A percentile compares a stretch with the other conserved stretches of the same genome.
Conservation (phyloP, 92 coral and sea anemone genomes). For the Plumapathes pennacea region DNA sequence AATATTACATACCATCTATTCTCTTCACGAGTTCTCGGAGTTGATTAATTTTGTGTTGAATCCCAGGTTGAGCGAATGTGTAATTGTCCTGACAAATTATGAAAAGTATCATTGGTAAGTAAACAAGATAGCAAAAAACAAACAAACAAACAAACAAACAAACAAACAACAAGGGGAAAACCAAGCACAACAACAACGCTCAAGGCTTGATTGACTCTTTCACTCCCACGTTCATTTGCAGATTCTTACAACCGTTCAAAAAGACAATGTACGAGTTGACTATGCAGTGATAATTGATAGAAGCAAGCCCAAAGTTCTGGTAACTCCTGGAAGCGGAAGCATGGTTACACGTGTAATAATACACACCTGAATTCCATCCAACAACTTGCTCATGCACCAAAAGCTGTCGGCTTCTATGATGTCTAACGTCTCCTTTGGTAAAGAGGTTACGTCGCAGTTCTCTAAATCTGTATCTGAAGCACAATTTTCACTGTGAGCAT, state of each 20-base stretch:
- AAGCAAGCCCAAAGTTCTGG: neutral
- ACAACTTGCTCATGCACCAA: conserved; percentile 93
- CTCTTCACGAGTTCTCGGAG: conserved; percentile 84
- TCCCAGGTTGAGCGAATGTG: conserved; percentile 99
- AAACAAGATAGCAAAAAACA: too few relatives aligned
- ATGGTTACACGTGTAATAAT: too few relatives aligned
- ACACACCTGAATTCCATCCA: conserved; percentile 94
- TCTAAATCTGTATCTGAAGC: conserved; percentile 88
- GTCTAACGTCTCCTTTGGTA: conserved; percentile 76
- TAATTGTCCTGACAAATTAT: conserved; percentile 99
- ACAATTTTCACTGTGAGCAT: too few relatives aligned
- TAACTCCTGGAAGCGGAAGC: neutral
- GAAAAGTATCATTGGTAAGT: too few relatives aligned
- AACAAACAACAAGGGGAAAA: too few relatives aligned
- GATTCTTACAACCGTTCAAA: too few relatives aligned
- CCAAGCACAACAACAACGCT: too few relatives aligned
- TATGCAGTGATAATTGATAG: neutral
- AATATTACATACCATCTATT: conserved; percentile 75
- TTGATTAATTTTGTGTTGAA: conserved; percentile 89
- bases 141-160: too few relatives aligned
- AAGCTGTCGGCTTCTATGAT: conserved; percentile 96
- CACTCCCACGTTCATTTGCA: too few relatives aligned
- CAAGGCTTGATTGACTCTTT: too few relatives aligned
- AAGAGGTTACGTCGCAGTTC: conserved; percentile 71
- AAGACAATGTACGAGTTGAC: neutral